A percentile compares a stretch with the other conserved stretches of the same genome.
phyloP scores from a whole-genome alignment of 2,113 vertebrate species.

The Proterorhinus semilunaris region DNA sequence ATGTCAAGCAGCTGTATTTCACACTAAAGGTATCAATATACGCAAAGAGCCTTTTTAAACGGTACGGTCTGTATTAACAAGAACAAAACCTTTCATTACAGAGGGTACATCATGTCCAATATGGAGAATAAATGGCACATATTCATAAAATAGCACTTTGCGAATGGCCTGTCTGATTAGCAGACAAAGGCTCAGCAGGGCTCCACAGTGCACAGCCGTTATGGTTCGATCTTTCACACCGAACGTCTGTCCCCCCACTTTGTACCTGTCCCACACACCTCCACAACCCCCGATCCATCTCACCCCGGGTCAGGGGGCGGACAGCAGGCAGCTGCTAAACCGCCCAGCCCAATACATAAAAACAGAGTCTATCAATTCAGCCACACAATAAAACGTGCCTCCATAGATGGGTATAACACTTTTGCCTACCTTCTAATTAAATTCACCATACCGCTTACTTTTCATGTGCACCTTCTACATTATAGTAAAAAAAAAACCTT shows the following conservation, averaged over 20 bases:
- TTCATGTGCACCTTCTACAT: too few relatives aligned
- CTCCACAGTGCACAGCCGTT: slow-evolving; percentile 42
- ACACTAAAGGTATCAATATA: slow-evolving; percentile 1
- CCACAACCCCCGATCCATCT: slow-evolving; percentile 13
- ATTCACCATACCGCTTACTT: too few relatives aligned
- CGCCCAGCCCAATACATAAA: slow-evolving; percentile 38
- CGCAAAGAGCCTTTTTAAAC: slow-evolving; percentile 2
- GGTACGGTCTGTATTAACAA: background rate
- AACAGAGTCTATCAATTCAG: slow-evolving; percentile 34
- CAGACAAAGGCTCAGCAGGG: slow-evolving; percentile 39
- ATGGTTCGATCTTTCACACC: slow-evolving; percentile 53
- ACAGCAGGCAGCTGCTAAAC: slow-evolving; percentile 65
- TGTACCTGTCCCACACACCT: slow-evolving; percentile 7
- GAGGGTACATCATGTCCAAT: background rate
- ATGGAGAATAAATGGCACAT: background rate
- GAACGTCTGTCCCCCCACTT: slow-evolving; percentile 31
- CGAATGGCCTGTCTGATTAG: background rate
- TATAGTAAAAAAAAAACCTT: too few relatives aligned
- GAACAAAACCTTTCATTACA: background rate
- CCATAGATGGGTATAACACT: background rate
- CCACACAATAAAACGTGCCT: slow-evolving; percentile 16
- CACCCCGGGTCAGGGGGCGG: slow-evolving; percentile 48
- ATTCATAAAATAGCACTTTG: background rate
- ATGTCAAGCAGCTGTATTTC: background rate
- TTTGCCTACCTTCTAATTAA: too few relatives aligned